phyloP scores from a whole-genome alignment of 1,140 invertebrate species.

The Maniola jurtina region DNA sequence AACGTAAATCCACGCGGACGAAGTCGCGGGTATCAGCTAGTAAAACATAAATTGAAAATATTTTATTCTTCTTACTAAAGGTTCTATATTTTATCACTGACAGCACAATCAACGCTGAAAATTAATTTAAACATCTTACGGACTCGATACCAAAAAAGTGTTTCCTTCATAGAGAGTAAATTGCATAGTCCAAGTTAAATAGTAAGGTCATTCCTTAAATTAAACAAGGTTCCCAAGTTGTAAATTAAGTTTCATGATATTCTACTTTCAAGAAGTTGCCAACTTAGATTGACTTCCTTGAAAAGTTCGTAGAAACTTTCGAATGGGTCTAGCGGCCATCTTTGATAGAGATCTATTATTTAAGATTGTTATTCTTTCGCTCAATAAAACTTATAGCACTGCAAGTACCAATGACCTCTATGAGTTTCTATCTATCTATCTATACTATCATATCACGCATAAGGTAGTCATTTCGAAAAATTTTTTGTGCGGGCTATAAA shows the following conservation, averaged over 20 bases:
- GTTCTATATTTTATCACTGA: too few species aligned
- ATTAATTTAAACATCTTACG: too few species aligned
- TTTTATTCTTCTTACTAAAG: too few species aligned
- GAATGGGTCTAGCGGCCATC: background rate
- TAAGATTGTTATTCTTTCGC: background rate
- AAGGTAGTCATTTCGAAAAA: too few species aligned
- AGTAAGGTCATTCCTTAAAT: background rate
- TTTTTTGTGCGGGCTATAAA: too few species aligned
- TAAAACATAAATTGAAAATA: too few species aligned
- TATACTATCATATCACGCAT: too few species aligned
- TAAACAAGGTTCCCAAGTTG: background rate
- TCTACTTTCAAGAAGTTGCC: constrained; percentile 9
- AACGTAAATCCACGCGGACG: too few species aligned
- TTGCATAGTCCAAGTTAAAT: background rate
- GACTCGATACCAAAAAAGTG: background rate
- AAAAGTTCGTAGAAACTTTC: constrained; percentile 1
- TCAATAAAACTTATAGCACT: background rate
- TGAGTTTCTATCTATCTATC: too few species aligned
- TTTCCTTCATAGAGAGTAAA: background rate
- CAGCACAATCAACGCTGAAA: too few species aligned
- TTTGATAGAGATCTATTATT: background rate
- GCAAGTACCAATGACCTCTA: too few species aligned
- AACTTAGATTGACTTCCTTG: constrained; percentile 16
- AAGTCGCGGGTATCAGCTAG: too few species aligned
- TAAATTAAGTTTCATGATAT: constrained; percentile 17